phyloP scores from a whole-genome alignment of 2,113 vertebrate species.

The Oryzias javanicus region DNA sequence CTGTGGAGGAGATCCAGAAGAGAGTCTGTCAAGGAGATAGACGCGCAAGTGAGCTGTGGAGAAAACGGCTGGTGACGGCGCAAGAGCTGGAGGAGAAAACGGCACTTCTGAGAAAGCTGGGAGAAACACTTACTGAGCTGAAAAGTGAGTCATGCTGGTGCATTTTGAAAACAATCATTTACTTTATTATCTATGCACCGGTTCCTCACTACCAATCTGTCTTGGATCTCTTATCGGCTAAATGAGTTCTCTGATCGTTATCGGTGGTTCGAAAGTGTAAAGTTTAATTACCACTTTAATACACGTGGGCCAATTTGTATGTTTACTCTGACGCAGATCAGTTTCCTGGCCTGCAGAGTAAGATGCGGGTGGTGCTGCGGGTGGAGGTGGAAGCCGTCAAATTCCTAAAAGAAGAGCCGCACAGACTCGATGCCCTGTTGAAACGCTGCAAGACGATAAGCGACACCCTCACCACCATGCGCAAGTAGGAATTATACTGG shows the following conservation, averaged over 20 bases:
- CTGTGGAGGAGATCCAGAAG: conserved; percentile 94
- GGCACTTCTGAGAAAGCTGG: conserved; percentile 87
- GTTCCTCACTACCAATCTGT: conserved; percentile 50
- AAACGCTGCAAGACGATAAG: conserved; percentile 94
- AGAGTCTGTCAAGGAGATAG: conserved; percentile 89
- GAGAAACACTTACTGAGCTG: conserved; percentile 92
- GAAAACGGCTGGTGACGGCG: conserved; percentile 85
- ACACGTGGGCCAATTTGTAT: conserved; percentile 6
- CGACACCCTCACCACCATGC: conserved; percentile 78
- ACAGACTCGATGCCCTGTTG: conserved; percentile 90
- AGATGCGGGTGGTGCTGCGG: conserved; percentile 95
- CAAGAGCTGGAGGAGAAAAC: conserved; percentile 97
- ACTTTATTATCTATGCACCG: conserved; percentile 29
- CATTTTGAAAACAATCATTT: conserved; percentile 28
- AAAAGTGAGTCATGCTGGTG: conserved; percentile 84
- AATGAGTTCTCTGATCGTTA: conserved; percentile 32
- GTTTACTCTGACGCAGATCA: conserved; percentile 79
- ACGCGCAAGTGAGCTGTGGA: no score
- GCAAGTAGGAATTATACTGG: conserved; percentile 66
- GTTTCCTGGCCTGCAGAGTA: conserved; percentile 96
- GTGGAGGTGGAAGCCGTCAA: conserved; percentile 98
- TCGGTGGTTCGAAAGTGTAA: conserved; percentile 2
- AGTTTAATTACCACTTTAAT: conserved; percentile 4
- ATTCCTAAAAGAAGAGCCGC: conserved; percentile 97
- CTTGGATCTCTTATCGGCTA: conserved; percentile 25